A percentile compares a stretch with the other conserved stretches of the same genome.
Evolutionary conservation across 2,113 vertebrate species (phyloP).

Genomic region (Puntigrus tetrazona): DNA sequence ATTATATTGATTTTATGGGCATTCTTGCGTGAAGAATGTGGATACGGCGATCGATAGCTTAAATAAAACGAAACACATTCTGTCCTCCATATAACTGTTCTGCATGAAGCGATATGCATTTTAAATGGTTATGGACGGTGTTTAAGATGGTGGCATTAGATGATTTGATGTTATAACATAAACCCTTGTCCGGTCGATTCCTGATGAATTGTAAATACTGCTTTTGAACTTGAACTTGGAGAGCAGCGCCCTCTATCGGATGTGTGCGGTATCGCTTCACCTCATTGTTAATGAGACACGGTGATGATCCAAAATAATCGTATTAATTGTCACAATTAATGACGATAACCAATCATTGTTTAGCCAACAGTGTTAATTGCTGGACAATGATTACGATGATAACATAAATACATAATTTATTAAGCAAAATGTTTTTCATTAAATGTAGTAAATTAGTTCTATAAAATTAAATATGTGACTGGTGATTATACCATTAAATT

Average conservation of each 20-base stretch:
- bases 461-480: no score
- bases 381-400: slow-evolving; percentile 12
- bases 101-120: neutral
- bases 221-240: slow-evolving; percentile 55
- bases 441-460: no score
- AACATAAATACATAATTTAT: neutral
- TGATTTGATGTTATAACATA: slow-evolving; percentile 16
- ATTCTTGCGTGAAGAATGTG: slow-evolving; percentile 11
- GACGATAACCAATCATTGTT: neutral
- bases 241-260: slow-evolving; percentile 52
- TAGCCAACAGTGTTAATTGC: neutral
- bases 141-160: slow-evolving; percentile 32
- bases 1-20: slow-evolving; percentile 40
- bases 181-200: slow-evolving; percentile 24
- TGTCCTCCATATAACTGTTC: neutral
- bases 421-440: no score
- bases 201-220: slow-evolving; percentile 19
- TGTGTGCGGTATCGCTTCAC: neutral
- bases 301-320: neutral
- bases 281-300: neutral
- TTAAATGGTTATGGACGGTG: neutral
- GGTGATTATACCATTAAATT: no score
- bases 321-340: neutral
- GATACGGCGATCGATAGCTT: neutral
- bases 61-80: neutral